Evolutionary conservation across 2,797 vertebrate species (phyloP).

Genomic region (Bryconaethiops microstoma): DNA sequence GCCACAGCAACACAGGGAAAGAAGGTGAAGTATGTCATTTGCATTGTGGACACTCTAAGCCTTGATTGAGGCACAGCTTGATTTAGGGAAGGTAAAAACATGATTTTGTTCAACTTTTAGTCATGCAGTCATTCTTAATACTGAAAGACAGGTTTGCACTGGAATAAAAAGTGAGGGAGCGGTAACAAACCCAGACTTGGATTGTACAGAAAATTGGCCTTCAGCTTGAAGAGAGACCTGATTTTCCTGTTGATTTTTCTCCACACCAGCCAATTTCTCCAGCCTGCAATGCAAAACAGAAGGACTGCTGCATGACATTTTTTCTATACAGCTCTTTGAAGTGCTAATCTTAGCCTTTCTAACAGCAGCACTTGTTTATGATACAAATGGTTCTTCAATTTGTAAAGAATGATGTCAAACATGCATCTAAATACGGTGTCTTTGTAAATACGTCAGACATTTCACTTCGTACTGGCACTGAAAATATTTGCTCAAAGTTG

Average conservation of each 20-base stretch:
- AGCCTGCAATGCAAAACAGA: background rate
- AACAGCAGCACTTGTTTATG: background rate
- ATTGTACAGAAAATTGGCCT: background rate
- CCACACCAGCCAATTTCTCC: background rate
- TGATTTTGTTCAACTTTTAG: too few relatives aligned
- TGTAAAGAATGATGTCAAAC: background rate
- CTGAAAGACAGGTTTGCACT: too few relatives aligned
- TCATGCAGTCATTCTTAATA: too few relatives aligned
- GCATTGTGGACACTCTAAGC: too few relatives aligned
- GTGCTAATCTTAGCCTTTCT: background rate
- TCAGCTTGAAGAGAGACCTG: background rate
- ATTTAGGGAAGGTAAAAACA: too few relatives aligned
- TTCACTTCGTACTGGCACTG: background rate
- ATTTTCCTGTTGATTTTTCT: background rate
- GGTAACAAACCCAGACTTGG: background rate
- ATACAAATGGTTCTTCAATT: background rate
- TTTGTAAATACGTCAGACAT: background rate
- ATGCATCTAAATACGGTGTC: background rate
- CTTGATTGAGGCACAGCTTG: too few relatives aligned
- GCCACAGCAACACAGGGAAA: too few relatives aligned
- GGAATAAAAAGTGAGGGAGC: too few relatives aligned
- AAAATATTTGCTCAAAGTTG: background rate
- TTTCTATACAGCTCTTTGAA: background rate
- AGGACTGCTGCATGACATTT: background rate
- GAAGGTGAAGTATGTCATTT: too few relatives aligned